Conservation (phyloP, 1,140 invertebrate species). For the Adelges cooleyi region DNA sequence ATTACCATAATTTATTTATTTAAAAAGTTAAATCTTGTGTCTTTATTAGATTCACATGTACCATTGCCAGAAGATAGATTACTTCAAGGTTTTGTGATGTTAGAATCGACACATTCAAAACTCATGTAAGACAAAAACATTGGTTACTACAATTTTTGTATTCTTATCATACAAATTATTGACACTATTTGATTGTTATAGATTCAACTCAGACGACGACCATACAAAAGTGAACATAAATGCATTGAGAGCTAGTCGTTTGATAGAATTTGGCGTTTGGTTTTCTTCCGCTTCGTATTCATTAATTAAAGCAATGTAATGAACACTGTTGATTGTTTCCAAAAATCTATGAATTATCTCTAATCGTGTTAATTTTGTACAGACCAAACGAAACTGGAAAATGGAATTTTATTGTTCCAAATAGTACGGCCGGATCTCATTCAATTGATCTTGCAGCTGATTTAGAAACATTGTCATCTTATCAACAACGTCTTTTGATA, state of each 20-base stretch:
- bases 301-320: constrained; percentile 37
- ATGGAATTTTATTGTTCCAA: constrained; percentile 11
- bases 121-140: constrained; percentile 39
- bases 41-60: constrained; percentile 48
- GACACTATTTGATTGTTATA: neutral
- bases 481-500: constrained; percentile 15
- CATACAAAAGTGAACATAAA: constrained; percentile 25
- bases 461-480: constrained; percentile 25
- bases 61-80: constrained; percentile 69
- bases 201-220: neutral
- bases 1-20: constrained; percentile 15
- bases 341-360: too few species aligned
- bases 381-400: neutral
- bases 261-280: constrained; percentile 43
- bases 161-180: neutral
- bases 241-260: constrained; percentile 35
- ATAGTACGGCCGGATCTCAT: constrained; percentile 9
- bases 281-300: constrained; percentile 41
- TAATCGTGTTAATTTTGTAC: too few species aligned
- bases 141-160: neutral
- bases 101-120: constrained; percentile 48
- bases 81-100: constrained; percentile 63
- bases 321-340: constrained; percentile 13
- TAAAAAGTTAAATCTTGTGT: constrained; percentile 30
- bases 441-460: constrained; percentile 22